phyloP scores from a whole-genome alignment of 1,140 invertebrate species.

The Schlechtendalia chinensis region DNA sequence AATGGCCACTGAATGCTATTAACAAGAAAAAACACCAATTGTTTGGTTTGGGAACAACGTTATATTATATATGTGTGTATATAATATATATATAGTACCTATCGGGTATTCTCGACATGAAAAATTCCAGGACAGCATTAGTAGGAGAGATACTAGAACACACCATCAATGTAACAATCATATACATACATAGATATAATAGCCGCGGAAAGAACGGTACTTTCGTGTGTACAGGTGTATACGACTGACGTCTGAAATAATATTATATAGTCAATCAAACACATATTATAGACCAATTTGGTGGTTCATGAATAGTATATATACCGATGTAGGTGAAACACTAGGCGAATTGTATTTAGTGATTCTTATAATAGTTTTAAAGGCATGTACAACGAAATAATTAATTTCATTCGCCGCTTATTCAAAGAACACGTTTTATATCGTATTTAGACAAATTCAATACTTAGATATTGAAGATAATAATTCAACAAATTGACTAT shows the following conservation, averaged over 20 bases:
- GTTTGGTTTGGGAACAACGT: constrained; percentile 27
- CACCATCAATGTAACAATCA: constrained; percentile 2
- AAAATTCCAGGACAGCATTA: constrained; percentile 30
- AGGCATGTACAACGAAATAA: no score
- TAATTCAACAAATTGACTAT: no score
- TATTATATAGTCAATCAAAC: constrained; percentile 1
- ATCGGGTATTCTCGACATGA: neutral
- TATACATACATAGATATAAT: constrained; percentile 9
- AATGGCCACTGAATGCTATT: constrained; percentile 31
- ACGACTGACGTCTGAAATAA: neutral
- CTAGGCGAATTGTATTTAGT: neutral
- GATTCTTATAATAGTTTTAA: neutral
- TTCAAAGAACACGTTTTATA: no score
- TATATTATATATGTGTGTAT: neutral
- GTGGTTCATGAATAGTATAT: neutral
- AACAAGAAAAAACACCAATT: constrained; percentile 17
- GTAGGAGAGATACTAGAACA: constrained; percentile 5
- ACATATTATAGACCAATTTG: neutral
- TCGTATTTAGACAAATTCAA: no score
- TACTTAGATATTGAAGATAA: no score
- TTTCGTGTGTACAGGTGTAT: neutral
- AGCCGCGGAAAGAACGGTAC: constrained; percentile 16
- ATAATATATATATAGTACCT: neutral
- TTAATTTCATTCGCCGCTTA: no score
- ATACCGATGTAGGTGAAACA: neutral